Evolutionary conservation across 2,888 invertebrate genomes (phyloP), one percentile per base, ranked within the genome.

Genomic region (Eupithecia inturbata): DNA sequence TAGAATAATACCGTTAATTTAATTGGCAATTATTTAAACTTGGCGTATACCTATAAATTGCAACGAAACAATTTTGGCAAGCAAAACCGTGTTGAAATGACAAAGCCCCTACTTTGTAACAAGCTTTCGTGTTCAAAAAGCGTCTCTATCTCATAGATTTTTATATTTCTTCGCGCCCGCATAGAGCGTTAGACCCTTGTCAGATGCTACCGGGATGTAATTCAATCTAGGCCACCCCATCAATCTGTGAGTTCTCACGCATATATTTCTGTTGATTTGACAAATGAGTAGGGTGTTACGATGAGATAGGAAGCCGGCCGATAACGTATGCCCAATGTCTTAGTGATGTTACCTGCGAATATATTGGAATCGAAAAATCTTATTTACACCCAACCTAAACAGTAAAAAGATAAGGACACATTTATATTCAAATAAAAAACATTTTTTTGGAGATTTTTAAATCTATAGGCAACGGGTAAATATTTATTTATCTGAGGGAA

Each of bases 201-300:
- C 94, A 93, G 92, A 89, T 88, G 89, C 89, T 90, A 87, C 91
- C 88, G 86, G 89, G 91, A 90, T 92, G 93, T 94, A 93, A 93
- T 94, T 94, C 94, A 93, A 94, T 93, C 94, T 92, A 92, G 92
- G 89, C 90, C 89, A 89, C 87, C 87, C 92, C 94, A 94, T 94
- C 94, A 94, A 93, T 94, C 94, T 93, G 93, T 91, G 89, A 90
- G 89, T 92, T 92, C 91, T 92, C 92, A 91, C 92, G 93, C 92
- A 93, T 94, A 94, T 92, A 93, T 94, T 94, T 93, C 92, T 92
- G 92, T 91, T 94, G 94, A 94, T 94, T 94, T 94, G 94, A 94
- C 94, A 94, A 94, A 94, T 94, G 94, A 94, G 92, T 89, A 93
- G 93, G 94, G 94, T 94, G 90, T 87, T 85, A 85, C 87, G 85